These are phyloP conservation scores for Sesamia nonagrioides DNA, from an alignment of 1,140 invertebrate species.

Conservation along the genomic window DNA sequence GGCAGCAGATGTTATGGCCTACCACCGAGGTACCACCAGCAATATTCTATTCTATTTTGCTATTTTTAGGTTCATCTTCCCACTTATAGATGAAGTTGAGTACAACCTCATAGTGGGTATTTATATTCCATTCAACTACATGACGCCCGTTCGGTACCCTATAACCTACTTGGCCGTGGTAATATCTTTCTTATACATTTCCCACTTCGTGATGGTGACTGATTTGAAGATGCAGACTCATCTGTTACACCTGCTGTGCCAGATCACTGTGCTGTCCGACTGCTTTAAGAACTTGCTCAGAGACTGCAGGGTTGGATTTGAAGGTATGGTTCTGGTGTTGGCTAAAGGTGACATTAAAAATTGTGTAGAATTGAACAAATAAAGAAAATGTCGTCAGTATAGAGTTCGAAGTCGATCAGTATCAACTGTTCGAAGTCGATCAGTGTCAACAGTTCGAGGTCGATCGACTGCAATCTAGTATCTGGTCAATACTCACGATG, in stretches of 20 bases:
- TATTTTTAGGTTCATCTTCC: conserved; percentile 63
- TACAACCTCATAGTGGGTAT: conserved; percentile 62
- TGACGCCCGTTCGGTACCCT: conserved; percentile 50
- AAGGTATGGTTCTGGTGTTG: conserved; percentile 44
- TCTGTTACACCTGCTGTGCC: conserved; percentile 64
- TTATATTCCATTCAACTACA: conserved; percentile 53
- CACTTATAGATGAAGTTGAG: conserved; percentile 63
- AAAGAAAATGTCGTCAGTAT: no score
- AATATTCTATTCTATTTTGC: no score
- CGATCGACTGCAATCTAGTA: no score
- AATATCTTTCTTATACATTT: conserved; percentile 58
- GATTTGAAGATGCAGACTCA: conserved; percentile 63
- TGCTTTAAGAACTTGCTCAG: conserved; percentile 61
- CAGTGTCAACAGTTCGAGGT: no score
- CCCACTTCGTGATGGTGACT: conserved; percentile 62
- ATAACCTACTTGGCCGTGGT: conserved; percentile 49
- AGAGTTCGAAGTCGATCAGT: no score
- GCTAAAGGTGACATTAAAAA: no score
- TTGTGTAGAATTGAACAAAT: no score
- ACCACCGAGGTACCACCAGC: no score
- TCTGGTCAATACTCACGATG: no score
- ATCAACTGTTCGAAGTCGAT: no score
- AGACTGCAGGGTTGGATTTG: conserved; percentile 54
- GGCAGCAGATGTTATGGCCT: no score
- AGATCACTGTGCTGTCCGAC: conserved; percentile 59